Evolutionary conservation across 2,113 vertebrate genomes (phyloP).

Genomic region (Agapornis roseicollis): DNA sequence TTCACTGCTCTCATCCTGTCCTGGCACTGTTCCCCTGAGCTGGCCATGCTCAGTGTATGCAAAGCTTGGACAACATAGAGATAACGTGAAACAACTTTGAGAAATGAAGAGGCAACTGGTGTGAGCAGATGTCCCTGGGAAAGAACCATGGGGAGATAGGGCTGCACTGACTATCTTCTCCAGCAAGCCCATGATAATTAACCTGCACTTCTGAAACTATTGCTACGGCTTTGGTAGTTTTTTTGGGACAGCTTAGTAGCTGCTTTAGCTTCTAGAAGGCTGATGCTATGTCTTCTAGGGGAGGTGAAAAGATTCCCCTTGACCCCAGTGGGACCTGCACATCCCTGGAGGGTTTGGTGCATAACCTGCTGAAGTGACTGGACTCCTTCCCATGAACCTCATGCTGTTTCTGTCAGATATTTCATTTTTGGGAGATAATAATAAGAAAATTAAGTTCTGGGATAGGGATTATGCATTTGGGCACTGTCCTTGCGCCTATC

Average conservation of each 20-base stretch:
- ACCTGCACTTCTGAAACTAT: fast-evolving
- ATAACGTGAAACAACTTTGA: background rate
- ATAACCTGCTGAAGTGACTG: fast-evolving
- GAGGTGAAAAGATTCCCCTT: background rate
- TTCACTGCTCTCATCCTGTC: background rate
- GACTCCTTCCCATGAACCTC: fast-evolving
- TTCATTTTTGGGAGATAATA: background rate
- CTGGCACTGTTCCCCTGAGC: fast-evolving
- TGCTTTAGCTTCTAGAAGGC: background rate
- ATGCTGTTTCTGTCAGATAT: background rate
- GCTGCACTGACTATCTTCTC: background rate
- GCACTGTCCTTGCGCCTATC: background rate
- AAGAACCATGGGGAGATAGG: background rate
- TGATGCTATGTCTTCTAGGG: background rate
- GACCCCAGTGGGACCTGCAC: background rate
- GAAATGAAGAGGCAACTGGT: background rate
- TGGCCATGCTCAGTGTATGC: fast-evolving
- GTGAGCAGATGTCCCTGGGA: background rate
- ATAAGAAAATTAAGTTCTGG: background rate
- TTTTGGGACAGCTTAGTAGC: background rate
- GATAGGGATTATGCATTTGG: background rate
- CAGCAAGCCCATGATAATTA: background rate
- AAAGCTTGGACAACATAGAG: background rate
- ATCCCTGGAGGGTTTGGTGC: background rate
- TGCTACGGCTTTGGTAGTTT: background rate